Evolutionary conservation across 1,140 invertebrate genomes (phyloP), one percentile per base, ranked within the genome.

Genomic region (Drosophila nasuta): DNA sequence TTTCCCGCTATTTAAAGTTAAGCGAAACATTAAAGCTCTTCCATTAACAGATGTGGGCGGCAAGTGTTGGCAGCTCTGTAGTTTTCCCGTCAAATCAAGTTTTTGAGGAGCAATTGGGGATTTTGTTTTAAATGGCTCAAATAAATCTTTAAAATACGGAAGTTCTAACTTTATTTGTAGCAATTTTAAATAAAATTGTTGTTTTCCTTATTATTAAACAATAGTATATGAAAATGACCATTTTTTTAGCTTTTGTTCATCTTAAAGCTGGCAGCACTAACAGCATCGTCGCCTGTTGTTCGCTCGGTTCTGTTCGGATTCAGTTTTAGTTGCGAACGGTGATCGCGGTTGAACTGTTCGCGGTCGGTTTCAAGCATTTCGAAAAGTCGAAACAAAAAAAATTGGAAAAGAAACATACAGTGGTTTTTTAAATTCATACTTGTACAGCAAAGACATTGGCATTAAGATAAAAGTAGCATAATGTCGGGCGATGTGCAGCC

Each of bases 401-500:
- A 3, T n/a, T 51, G 66, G 8, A 46, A 11, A 62, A 46, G 30
- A 43, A 67, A 73, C 33, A 73, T 54, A 73, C 43, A 68, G 72
- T 63, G 58, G 33, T 49, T 25, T 25, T 28, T 43, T 20, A 48
- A 74, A 63, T 30, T 33, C 38, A 63, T 59, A 49, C n/a, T 57
- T 62, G 69, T 45, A 75, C 54, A 49, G 46, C 13, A 30, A 56
- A 17, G 10, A 51, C 57, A 67, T 78, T 72, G 66, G 71, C 75
- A 78, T 52, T 71, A 17, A 81, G 33, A 64, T 49, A 75, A 67
- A 49, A 49, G 17, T 33, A 59, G 33, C 43, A 79, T 71, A 56
- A 96, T 96, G 95, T 95, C 95, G 78, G 95, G 95, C 43, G 95
- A 96, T 91, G 94, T 95, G 65, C 95, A 96, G 90, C 94, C 95